Base-by-base conservation (phyloP, 2,888 invertebrate genomes). In the Melikaiella ostensackeni region DNA sequence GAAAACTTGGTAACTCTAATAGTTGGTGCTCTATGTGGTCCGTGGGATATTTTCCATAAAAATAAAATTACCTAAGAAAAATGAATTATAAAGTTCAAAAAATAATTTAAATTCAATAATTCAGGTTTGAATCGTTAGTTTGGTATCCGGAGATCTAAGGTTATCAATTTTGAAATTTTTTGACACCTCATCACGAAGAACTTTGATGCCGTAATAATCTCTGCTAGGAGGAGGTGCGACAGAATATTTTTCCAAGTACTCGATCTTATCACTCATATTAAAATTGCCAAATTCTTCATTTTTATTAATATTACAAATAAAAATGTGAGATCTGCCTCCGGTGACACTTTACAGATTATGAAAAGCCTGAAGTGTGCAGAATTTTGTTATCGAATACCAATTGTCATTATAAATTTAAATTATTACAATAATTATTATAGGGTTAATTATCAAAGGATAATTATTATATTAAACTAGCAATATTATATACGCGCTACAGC, bases 171-270 rank as follows among this genome's bases (percentile, higher is more conserved):
- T 74, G 27, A 19, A 24, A 57, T 46, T 38, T 19, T 57, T 75
- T 73, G 19, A 5, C 76, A 89, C 91, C 86, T 90, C 83, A 77
- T 89, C 81, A 9, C 81, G 66, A 35, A 85, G 74, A 77, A 90
- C 83, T 82, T 83, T 88, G 9, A 91, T 81, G 24, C 87, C 89
- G 83, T 89, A 91, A 76, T 91, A 91, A 77, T 91, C 91, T 83
- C 91, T 86, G 81, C 88, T 90, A 8, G 89, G 90, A 50, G 88
- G 80, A 74, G 90, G 89, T 76, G 90, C 90, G 46, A 89, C 85
- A 38, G 87, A 83, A 86, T 88, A 90, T 79, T 87, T 89, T 77
- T 89, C 88, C 74, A 90, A 84, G 80, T 87, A 87, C 76, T 82
- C 83, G 24, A 81, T 73, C 75, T 85, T 85, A 74, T 77, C 79